These are phyloP conservation scores for Narcine bancroftii DNA, from an alignment of 2,113 vertebrate species.

Conservation along the genomic window DNA sequence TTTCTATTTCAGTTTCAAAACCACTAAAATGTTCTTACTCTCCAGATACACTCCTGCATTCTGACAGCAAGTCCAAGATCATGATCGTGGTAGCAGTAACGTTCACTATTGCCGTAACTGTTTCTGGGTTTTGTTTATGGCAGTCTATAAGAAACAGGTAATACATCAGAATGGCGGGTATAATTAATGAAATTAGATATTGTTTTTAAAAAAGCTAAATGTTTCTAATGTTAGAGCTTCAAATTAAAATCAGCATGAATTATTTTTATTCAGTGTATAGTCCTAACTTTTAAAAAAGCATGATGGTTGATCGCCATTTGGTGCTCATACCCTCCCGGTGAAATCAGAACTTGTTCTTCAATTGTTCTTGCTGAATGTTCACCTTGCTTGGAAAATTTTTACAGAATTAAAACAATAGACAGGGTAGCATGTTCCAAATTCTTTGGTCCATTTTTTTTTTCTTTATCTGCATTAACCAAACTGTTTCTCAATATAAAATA, in stretches of 20 bases:
- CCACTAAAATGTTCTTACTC: background rate
- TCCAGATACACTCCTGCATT: background rate
- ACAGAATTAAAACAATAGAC: background rate
- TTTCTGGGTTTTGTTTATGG: conserved; percentile 42
- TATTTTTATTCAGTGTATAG: too few relatives aligned
- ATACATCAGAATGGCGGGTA: conserved; percentile 35
- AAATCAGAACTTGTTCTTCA: background rate
- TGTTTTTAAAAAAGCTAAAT: background rate
- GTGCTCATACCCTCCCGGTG: background rate
- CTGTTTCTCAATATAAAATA: too few relatives aligned
- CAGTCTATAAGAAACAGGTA: conserved; percentile 49
- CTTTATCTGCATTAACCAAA: too few relatives aligned
- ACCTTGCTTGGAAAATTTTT: background rate
- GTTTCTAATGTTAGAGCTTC: background rate
- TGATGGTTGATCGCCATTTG: background rate
- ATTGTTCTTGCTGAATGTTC: background rate
- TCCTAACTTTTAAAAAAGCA: background rate
- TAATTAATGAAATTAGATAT: background rate
- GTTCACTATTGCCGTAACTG: conserved; percentile 40
- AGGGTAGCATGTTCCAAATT: background rate
- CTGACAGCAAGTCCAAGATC: conserved; percentile 14
- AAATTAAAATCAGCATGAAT: background rate
- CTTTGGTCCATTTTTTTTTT: too few relatives aligned
- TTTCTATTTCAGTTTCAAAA: too few relatives aligned
- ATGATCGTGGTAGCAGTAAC: conserved; percentile 42